Evolutionary conservation across 2,797 vertebrate species (phyloP), one percentile per base, ranked within the genome.

Genomic region (Chaetodon trifasciatus): DNA sequence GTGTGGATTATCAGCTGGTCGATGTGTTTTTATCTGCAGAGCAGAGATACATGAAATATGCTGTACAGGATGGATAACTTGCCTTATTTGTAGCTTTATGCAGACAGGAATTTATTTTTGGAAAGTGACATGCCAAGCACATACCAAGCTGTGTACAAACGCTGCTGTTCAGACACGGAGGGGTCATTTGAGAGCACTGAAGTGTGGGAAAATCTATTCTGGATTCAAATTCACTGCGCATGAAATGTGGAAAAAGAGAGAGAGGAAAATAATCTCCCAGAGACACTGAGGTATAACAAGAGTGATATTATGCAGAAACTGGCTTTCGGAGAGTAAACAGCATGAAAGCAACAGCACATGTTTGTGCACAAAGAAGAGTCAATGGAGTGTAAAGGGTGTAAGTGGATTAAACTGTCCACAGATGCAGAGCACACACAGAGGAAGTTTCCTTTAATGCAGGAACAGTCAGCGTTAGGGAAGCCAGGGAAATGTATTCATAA

Each of bases 101-200:
- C 42, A 68, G 68, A 53, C 40, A 62, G 47, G 24, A 39, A 73
- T 78, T 24, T 71, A 52, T 76, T 80, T 85, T 87, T 49, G 74
- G 53, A 72, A 44, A 57, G 53, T 77, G 35, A 61, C 74, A 80
- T 61, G 74, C 47, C 50, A 50, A 66, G 57, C 13, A 76, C 70
- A 70, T 74, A 37, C 49, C 56, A 46, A 49, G 60, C 15, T 47
- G 57, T 39, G 47, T 13, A 2, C 50, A 65, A 76, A 78, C 39
- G 21, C 44, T 53, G 56, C 58, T 52, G 42, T 40, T 35, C 7
- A 32, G 49, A 67, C 46, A n/a, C 67, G 4, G 37, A 64, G 53
- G 62, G 63, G 63, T 74, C 79, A 70, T 6, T 4, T 63, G 5
- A 57, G 61, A 24, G 49, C 58, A 24, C 0, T 35, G 23, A 50